Conservation (phyloP, 2,888 invertebrate species). For the Sthenelais limicola region DNA sequence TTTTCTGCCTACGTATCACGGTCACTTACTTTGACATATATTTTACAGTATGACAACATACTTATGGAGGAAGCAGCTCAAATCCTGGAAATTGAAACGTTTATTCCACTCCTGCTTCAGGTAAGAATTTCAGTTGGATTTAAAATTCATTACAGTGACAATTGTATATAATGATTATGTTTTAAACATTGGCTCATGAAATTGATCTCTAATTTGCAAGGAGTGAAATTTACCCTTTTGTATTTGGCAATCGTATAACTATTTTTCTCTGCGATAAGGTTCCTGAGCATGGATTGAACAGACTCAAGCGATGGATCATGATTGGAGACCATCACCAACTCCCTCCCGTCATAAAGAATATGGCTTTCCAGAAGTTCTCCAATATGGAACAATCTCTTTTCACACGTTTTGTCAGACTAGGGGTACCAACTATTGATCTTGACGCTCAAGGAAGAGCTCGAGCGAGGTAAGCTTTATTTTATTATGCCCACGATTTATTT, state of each 20-base stretch:
- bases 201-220: too few species aligned
- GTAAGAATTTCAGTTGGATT: too few species aligned
- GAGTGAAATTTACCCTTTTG: too few species aligned
- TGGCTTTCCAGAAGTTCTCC: conserved; percentile 99
- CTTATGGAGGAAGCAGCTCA: conserved; percentile 99
- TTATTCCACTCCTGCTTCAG: conserved; percentile 97
- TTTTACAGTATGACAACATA: conserved; percentile 90
- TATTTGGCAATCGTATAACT: too few species aligned
- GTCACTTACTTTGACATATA: too few species aligned
- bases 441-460: conserved; percentile 93
- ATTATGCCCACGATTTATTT: background rate
- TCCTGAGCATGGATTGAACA: too few species aligned
- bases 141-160: background rate
- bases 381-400: conserved; percentile 99
- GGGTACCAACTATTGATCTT: conserved; percentile 96
- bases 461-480: conserved; percentile 58
- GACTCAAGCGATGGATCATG: conserved; percentile 99
- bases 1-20: too few species aligned
- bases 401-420: conserved; percentile 93
- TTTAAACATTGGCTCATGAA: background rate
- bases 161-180: background rate
- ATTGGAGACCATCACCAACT: conserved; percentile 99
- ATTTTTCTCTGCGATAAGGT: too few species aligned
- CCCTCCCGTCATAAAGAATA: conserved; percentile 99
- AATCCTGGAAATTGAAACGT: conserved; percentile 99